Evolutionary conservation across 2,888 invertebrate species (phyloP).

Genomic region (Nebria salina): DNA sequence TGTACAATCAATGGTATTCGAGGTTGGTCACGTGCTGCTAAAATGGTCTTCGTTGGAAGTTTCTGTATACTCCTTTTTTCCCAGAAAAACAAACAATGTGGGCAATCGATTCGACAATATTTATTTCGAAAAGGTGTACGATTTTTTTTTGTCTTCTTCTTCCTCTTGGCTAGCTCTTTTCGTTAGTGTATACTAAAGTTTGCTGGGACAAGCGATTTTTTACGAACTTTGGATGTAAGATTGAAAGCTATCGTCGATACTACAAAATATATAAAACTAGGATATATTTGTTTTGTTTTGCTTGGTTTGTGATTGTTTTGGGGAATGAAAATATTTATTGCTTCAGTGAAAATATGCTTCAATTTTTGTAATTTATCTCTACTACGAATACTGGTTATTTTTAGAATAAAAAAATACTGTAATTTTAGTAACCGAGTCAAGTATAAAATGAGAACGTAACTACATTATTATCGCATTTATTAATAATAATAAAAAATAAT

Average conservation of each 20-base stretch:
- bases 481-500: no score
- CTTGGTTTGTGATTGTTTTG: not conserved
- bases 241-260: not conserved
- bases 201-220: not conserved
- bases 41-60: constrained; percentile 2
- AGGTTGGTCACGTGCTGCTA: constrained; percentile 5
- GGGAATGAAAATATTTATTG: not conserved
- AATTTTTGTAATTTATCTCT: no score
- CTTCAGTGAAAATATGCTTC: not conserved
- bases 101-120: constrained; percentile 10
- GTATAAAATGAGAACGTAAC: no score
- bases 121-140: constrained; percentile 9
- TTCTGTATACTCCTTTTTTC: not conserved
- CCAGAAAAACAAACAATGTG: constrained; percentile 2
- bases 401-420: no score
- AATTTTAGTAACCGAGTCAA: no score
- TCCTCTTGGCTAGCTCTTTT: not conserved
- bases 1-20: constrained; percentile 8
- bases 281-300: not conserved
- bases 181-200: not conserved
- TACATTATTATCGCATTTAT: no score
- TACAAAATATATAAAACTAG: not conserved
- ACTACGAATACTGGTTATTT: no score
- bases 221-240: not conserved
- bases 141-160: not conserved